Conservation (phyloP, 1,140 invertebrate species). For the Leptinotarsa texana region DNA sequence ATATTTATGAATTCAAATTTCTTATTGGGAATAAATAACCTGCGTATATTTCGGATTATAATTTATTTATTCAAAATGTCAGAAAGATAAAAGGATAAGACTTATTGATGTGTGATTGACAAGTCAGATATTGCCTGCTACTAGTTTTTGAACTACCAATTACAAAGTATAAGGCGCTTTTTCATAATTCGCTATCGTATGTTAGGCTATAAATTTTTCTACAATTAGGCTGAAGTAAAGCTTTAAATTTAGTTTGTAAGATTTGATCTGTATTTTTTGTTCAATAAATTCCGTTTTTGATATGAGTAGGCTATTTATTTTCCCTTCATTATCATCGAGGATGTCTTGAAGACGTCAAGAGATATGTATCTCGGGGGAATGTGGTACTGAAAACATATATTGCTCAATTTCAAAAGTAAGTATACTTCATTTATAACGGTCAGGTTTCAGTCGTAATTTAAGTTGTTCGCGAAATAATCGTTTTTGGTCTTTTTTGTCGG, state of each 20-base stretch:
- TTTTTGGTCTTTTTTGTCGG: slow-evolving; percentile 9
- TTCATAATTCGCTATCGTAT: slow-evolving; percentile 12
- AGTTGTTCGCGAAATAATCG: neutral
- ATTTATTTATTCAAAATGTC: slow-evolving; percentile 34
- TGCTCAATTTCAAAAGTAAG: slow-evolving; percentile 21
- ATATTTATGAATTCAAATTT: slow-evolving; percentile 28
- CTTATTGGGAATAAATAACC: slow-evolving; percentile 26
- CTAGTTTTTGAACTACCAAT: slow-evolving; percentile 37
- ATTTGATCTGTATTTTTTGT: slow-evolving; percentile 26
- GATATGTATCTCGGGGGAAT: slow-evolving; percentile 20
- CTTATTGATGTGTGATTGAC: slow-evolving; percentile 42
- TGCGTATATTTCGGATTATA: slow-evolving; percentile 39
- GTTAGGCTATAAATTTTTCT: slow-evolving; percentile 35
- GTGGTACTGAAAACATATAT: slow-evolving; percentile 24
- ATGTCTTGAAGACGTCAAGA: slow-evolving; percentile 9
- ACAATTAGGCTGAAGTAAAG: slow-evolving; percentile 38
- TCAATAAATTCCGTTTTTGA: slow-evolving; percentile 26
- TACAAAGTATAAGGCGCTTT: slow-evolving; percentile 37
- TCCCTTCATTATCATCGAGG: slow-evolving; percentile 19
- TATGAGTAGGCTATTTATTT: slow-evolving; percentile 12
- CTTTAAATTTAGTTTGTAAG: slow-evolving; percentile 34
- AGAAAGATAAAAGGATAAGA: slow-evolving; percentile 24
- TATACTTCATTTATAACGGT: slow-evolving; percentile 19
- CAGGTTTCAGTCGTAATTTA: slow-evolving; percentile 9
- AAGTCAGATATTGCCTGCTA: slow-evolving; percentile 36